Evolutionary conservation across 2,797 vertebrate species (phyloP), one percentile per base, ranked within the genome.

Genomic region (Siniperca obscura): DNA sequence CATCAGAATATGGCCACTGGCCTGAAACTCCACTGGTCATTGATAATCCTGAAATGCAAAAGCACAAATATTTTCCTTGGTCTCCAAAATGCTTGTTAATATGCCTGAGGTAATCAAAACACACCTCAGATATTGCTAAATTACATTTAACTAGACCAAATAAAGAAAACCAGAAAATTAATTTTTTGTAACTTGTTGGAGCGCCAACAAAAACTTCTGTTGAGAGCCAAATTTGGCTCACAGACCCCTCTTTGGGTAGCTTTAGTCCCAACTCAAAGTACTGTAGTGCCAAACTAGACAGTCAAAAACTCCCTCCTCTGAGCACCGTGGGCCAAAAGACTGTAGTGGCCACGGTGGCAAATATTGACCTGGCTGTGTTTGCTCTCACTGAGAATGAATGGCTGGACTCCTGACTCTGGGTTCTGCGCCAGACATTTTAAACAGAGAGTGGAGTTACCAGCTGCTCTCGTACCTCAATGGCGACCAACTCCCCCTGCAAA

Each of bases 401-500:
- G 77, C 27, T 85, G 68, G 78, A 89, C 60, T 80, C 74, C 82
- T 86, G 57, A 78, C 76, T 84, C 34, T 27, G 61, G 76, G 64
- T 92, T 76, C 70, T 81, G 85, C 8, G 69, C 87, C 91, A 92
- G 91, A 89, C 86, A 90, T 90, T 92, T 88, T 84, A 90, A 90
- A 88, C 78, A 65, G 80, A 89, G 90, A 89, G 80, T 90, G 89
- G 64, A 80, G 87, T 78, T 84, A 91, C 90, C 94, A 95, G 92
- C 94, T 95, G 94, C 92, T 94, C 81, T 85, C 74, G 69, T 73
- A 89, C 70, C 89, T 94, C 93, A 94, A 77, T 70, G n/a, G 78
- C 76, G 6, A 90, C 81, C 78, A 75, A 86, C 81, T 80, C 86
- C 74, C 87, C 71, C 75, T 65, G 74, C 85, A 88, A 80, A 91